These are phyloP conservation scores for Drosophila diplacantha DNA, from an alignment of 2,888 invertebrate genomes.

Conservation along the genomic window DNA sequence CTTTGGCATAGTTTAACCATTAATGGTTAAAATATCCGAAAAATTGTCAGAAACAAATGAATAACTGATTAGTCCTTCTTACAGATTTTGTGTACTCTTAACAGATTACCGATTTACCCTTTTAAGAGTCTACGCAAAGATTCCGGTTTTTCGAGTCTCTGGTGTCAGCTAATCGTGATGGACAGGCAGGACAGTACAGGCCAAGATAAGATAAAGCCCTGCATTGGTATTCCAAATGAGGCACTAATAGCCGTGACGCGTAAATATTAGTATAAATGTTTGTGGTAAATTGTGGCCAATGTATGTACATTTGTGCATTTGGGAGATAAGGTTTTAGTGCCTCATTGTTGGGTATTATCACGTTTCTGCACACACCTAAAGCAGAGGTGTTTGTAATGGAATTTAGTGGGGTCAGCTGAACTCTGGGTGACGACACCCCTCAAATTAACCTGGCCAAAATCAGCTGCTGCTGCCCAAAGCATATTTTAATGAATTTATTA, in stretches of 20 bases:
- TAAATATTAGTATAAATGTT: slow-evolving; percentile 11
- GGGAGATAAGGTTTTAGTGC: slow-evolving; percentile 18
- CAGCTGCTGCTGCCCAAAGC: slow-evolving; percentile 16
- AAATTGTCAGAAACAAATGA: too few relatives aligned
- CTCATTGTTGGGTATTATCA: slow-evolving; percentile 18
- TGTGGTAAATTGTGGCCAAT: slow-evolving; percentile 4
- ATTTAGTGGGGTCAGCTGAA: slow-evolving; percentile 19
- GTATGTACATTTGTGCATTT: slow-evolving; percentile 8
- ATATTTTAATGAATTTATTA: slow-evolving; percentile 15
- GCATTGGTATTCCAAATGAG: slow-evolving; percentile 11
- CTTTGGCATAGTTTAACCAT: neutral
- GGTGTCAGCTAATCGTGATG: slow-evolving; percentile 15
- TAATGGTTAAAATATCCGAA: too few relatives aligned
- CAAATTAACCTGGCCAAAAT: slow-evolving; percentile 23
- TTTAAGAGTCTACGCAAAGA: neutral
- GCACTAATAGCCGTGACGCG: slow-evolving; percentile 6
- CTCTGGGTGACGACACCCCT: slow-evolving; percentile 21
- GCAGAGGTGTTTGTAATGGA: slow-evolving; percentile 13
- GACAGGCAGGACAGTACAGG: neutral
- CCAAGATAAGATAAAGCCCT: slow-evolving; percentile 22
- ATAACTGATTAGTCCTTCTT: too few relatives aligned
- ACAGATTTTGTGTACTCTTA: too few relatives aligned
- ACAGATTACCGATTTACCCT: neutral
- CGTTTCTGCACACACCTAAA: slow-evolving; percentile 7
- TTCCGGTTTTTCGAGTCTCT: neutral